phyloP scores from a whole-genome alignment of 2,797 vertebrate species.

The Coilia nasus region DNA sequence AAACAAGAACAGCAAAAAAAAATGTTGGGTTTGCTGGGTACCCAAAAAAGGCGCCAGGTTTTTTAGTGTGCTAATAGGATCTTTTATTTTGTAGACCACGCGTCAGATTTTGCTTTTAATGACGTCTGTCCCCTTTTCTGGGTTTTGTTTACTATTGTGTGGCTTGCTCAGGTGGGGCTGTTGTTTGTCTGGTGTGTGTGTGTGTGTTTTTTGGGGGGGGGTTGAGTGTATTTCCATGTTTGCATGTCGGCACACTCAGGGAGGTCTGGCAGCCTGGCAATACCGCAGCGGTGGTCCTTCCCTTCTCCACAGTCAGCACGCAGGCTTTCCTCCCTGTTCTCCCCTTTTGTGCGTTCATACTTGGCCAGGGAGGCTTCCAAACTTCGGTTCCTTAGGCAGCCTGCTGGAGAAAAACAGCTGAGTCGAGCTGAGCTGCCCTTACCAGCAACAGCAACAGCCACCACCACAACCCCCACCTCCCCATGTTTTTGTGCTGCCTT shows the following conservation, averaged over 20 bases:
- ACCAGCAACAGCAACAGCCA: neutral
- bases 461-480: slow-evolving; percentile 22
- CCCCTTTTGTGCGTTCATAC: neutral
- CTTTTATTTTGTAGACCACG: neutral
- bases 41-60: neutral
- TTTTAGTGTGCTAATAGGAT: neutral
- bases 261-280: neutral
- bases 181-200: neutral
- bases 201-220: neutral
- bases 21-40: no score
- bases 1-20: no score
- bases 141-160: neutral
- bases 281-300: neutral
- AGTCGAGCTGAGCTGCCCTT: slow-evolving; percentile 42
- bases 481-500: slow-evolving; percentile 48
- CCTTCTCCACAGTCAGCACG: neutral
- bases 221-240: neutral
- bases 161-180: slow-evolving; percentile 9
- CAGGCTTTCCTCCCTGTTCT: slow-evolving; percentile 10
- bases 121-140: neutral
- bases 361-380: neutral
- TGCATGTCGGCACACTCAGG: neutral
- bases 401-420: slow-evolving; percentile 47
- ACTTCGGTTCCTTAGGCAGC: slow-evolving; percentile 7
- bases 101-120: neutral